Conservation (phyloP, 2,888 invertebrate genomes). For the Perizoma flavofasciatum region DNA sequence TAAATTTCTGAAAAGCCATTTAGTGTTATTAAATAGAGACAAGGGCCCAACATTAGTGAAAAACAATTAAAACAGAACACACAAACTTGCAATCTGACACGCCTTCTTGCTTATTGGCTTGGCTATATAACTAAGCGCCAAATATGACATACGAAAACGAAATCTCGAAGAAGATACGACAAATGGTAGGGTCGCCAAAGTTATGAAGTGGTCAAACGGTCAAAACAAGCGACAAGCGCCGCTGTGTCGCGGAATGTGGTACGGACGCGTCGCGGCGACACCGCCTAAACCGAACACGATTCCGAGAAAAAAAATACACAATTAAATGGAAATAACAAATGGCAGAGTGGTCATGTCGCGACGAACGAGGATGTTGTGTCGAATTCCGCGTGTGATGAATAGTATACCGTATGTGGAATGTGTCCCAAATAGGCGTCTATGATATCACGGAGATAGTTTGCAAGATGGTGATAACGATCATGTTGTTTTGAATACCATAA, state of each 20-base stretch:
- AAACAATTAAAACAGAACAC: no score
- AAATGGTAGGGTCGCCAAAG: constrained; percentile 49
- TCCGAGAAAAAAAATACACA: constrained; percentile 57
- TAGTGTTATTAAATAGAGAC: no score
- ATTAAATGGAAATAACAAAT: constrained; percentile 58
- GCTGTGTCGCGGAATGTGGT: constrained; percentile 74
- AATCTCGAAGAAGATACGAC: constrained; percentile 16
- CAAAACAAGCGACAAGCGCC: constrained; percentile 64
- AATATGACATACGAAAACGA: neutral
- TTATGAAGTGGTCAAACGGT: constrained; percentile 66
- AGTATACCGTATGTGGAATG: constrained; percentile 31
- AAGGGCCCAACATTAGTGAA: no score
- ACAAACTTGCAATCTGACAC: no score
- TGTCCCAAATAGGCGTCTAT: constrained; percentile 22
- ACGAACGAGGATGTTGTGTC: constrained; percentile 35
- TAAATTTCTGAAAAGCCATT: constrained; percentile 3
- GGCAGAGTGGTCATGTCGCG: constrained; percentile 45
- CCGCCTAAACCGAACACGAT: constrained; percentile 60
- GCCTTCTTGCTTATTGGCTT: no score
- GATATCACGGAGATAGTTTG: constrained; percentile 26
- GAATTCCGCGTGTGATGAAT: constrained; percentile 32
- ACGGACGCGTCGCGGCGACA: constrained; percentile 62
- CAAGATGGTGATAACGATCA: constrained; percentile 17
- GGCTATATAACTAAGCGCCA: no score
- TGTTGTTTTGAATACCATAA: constrained; percentile 7